A percentile compares a stretch with the other conserved stretches of the same genome.
Evolutionary conservation across 2,797 vertebrate species (phyloP).

Genomic region (Rhabdophis nuchalis): DNA sequence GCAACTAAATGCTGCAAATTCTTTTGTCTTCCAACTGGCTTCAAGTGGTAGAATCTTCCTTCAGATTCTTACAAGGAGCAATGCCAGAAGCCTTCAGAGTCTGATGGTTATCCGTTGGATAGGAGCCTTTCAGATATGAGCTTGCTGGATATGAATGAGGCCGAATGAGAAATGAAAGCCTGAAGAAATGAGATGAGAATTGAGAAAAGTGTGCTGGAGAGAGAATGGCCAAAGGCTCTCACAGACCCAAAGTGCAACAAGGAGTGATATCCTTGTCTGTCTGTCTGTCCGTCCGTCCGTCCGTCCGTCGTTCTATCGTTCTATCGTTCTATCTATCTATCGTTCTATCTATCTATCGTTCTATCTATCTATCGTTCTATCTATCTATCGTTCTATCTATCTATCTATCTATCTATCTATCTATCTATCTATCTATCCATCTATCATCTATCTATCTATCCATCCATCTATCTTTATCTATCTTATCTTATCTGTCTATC

Average conservation of each 20-base stretch:
- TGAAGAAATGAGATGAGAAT: background rate
- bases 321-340: no score
- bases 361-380: no score
- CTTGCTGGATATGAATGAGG: background rate
- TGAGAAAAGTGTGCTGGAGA: background rate
- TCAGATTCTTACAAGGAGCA: background rate
- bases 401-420: no score
- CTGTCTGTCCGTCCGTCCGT: no score
- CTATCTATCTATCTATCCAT: no score
- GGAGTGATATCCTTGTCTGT: background rate
- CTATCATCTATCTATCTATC: no score
- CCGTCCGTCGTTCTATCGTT: no score
- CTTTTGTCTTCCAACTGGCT: background rate
- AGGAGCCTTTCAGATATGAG: background rate
- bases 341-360: no score
- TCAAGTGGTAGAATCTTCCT: background rate
- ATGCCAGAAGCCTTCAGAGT: background rate
- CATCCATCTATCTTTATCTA: no score
- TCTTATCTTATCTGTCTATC: no score
- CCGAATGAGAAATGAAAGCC: background rate
- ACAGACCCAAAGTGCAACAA: background rate
- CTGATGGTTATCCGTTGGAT: background rate
- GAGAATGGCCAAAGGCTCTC: background rate
- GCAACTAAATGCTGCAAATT: background rate
- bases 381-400: no score